Conservation (phyloP, 2,797 vertebrate species). For the Tapera naevia region DNA sequence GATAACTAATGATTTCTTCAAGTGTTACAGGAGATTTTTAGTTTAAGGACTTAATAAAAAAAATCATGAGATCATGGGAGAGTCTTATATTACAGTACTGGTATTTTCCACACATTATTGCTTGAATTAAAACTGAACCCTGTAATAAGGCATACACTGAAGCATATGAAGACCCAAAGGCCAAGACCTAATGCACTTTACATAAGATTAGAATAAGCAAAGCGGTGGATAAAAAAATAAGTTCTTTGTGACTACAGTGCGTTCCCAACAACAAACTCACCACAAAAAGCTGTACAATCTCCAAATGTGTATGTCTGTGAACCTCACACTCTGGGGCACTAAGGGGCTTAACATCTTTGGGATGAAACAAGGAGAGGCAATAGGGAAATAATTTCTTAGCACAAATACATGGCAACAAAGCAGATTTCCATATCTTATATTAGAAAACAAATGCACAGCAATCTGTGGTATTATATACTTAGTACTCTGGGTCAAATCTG, state of each 20-base stretch:
- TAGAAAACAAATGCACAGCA: neutral
- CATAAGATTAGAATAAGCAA: conserved; percentile 35
- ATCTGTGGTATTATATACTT: neutral
- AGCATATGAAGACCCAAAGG: neutral
- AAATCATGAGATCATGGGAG: neutral
- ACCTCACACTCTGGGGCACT: neutral
- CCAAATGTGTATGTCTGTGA: neutral
- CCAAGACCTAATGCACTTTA: conserved; percentile 8
- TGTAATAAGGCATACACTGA: neutral
- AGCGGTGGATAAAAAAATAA: neutral
- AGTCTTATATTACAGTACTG: neutral
- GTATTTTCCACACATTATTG: neutral
- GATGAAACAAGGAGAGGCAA: neutral
- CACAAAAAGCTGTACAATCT: neutral
- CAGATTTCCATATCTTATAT: neutral
- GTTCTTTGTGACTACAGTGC: neutral
- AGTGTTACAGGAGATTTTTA: neutral
- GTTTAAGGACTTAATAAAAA: neutral
- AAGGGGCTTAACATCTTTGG: neutral
- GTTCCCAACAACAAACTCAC: neutral
- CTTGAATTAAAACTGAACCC: conserved; percentile 7
- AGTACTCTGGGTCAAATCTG: neutral
- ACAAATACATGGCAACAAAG: neutral
- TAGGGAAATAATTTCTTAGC: neutral
- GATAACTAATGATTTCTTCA: neutral